These are phyloP conservation scores for Punctoribates punctum DNA, from an alignment of 2,888 invertebrate species.

Conservation along the genomic window DNA sequence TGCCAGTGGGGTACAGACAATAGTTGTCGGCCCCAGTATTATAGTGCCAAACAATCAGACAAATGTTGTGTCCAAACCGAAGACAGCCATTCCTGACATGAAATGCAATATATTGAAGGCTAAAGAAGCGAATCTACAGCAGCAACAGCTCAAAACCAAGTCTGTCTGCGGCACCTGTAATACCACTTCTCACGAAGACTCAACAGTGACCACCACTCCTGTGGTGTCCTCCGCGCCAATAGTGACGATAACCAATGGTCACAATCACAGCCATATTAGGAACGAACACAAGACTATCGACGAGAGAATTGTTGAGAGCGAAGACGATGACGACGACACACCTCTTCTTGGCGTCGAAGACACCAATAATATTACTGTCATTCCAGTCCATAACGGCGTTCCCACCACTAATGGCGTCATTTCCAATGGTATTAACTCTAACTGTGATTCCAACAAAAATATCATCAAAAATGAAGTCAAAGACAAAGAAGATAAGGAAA, in stretches of 20 bases:
- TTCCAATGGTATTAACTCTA: slow-evolving; percentile 8
- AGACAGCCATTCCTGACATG: slow-evolving; percentile 31
- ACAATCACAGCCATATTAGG: slow-evolving; percentile 21
- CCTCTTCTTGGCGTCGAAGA: slow-evolving; percentile 30
- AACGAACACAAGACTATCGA: slow-evolving; percentile 27
- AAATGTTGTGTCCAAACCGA: slow-evolving; percentile 26
- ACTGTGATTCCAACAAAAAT: slow-evolving; percentile 25
- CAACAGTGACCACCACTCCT: not conserved
- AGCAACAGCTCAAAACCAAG: slow-evolving; percentile 30
- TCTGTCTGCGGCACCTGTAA: slow-evolving; percentile 32
- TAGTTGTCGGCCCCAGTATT: slow-evolving; percentile 2
- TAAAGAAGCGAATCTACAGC: slow-evolving; percentile 41
- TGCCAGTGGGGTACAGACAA: slow-evolving; percentile 9
- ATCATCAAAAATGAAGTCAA: not conserved
- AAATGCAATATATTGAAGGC: slow-evolving; percentile 48
- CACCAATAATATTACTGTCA: slow-evolving; percentile 38
- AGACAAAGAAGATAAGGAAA: not conserved
- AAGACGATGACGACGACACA: slow-evolving; percentile 35
- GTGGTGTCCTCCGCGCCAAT: not conserved
- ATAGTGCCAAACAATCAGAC: slow-evolving; percentile 34
- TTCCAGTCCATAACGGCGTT: slow-evolving; percentile 37
- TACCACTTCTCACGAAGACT: slow-evolving; percentile 12
- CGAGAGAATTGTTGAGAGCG: not conserved
- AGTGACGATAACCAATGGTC: slow-evolving; percentile 18
- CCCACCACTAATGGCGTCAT: not conserved